Evolutionary conservation across 2,888 invertebrate species (phyloP), one percentile per base, ranked within the genome.

Genomic region (Cephalotes varians): DNA sequence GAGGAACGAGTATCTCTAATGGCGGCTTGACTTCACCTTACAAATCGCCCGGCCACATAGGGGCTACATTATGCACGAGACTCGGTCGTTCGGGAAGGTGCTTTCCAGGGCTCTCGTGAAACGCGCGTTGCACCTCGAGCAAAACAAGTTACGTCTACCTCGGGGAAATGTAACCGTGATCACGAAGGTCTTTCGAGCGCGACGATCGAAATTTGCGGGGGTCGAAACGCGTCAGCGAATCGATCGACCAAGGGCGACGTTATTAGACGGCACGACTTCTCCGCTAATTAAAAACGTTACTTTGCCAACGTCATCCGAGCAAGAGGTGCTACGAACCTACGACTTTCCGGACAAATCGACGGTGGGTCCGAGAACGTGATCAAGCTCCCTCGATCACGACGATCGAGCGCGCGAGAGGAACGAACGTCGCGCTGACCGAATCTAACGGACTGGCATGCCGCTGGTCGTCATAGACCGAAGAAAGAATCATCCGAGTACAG

Each of bases 381-480:
- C 76, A 31, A 67, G 7, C 49, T 51, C 10, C 21, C 47, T 58
- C 56, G 56, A 47, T 64, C 67, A 31, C n/a, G 47, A 51, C 21
- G 60, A 58, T 67, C 25, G 65, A 47, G 21, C n/a, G 47, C 37
- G 44, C 34, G 49, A 65, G 47, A 47, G 56, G 58, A 51, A 58
- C 6, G 62, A 58, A 71, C 81, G 65, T 83, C 89, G 87, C 91
- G 90, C 76, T 88, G 91, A 84, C 87, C 89, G 89, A 91, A 89
- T 88, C 89, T 91, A 88, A 87, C 89, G 85, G 85, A 91, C 92
- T 92, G 91, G 88, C 91, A 87, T 90, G 91, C 91, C 90, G 88
- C 86, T 89, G 85, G 85, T 87, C 89, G 90, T 91, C 91, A 91
- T 91, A 90, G 91, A 91, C 90, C 88, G 88, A 91, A 91, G 90